phyloP scores from a whole-genome alignment of 2,113 vertebrate species.

The Gracilinanus agilis region DNA sequence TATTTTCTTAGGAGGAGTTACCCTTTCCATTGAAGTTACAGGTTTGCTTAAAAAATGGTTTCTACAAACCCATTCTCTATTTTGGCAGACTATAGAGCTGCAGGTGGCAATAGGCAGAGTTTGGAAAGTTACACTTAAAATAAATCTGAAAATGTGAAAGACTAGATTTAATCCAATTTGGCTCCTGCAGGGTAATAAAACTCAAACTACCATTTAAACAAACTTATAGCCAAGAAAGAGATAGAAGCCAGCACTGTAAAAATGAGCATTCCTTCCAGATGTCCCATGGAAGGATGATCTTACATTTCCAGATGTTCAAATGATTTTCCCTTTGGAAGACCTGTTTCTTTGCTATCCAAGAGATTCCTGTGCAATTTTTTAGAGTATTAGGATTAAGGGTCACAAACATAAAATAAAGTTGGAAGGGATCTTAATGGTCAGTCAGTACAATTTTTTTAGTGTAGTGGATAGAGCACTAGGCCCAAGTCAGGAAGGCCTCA shows the following conservation, averaged over 20 bases:
- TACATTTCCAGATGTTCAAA: not conserved
- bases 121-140: not conserved
- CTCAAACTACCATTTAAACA: not conserved
- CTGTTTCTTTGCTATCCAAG: constrained; percentile 7
- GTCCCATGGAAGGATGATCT: not conserved
- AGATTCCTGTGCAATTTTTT: not conserved
- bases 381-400: not conserved
- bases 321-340: constrained; percentile 1
- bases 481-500: not conserved
- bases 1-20: not conserved
- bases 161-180: constrained; percentile 8
- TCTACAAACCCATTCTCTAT: not conserved
- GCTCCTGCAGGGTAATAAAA: not conserved
- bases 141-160: not conserved
- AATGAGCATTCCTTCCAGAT: not conserved
- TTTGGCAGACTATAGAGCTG: not conserved
- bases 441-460: not conserved
- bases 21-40: not conserved
- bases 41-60: not conserved
- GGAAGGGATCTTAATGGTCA: not conserved
- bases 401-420: not conserved
- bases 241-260: not conserved
- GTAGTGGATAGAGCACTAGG: not conserved
- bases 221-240: not conserved
- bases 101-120: not conserved